Evolutionary conservation across 2,888 invertebrate genomes (phyloP), one percentile per base, ranked within the genome.

Genomic region (Polyommatus icarus): DNA sequence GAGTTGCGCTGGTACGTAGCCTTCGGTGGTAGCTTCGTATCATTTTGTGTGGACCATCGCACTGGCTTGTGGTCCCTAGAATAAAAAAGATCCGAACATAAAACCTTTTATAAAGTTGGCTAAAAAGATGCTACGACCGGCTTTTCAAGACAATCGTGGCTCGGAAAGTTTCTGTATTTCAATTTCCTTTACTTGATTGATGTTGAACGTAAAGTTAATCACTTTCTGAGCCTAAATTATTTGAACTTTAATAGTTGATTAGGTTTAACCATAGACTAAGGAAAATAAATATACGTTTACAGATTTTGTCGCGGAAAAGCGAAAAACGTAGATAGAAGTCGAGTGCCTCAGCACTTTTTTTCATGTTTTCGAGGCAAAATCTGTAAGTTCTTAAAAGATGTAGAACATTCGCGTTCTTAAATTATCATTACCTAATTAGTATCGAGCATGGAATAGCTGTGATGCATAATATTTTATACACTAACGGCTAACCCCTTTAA

Each of bases 41-140:
- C 84, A 10, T 90, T 80, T 80, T 90, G 88, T 0, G 80, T 78
- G 1, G 87, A 84, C 90, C 91, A 92, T 3, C 93, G 89, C 0
- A 89, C 85, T 8, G 79, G 80, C 78, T 88, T 89, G 8, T 85
- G 78, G 3, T 82, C 80, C 54, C 81, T 83, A 54, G 29, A 79
- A 54, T 10, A 61, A 61, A 50, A 50, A 10, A 54, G 18, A 54
- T 4, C 50, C 50, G 15, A 50, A 50, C 15, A 50, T 50, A 50
- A 15, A 18, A 54, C 18, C 54, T 54, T 54, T 54, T 54, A 5
- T 4, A 54, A 54, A 18, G 54, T 54, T 18, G 18, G 54, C 15
- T 18, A 18, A 54, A 54, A 12, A 46, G 1, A 8, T 40, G 36
- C 50, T 3, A 50, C 2, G 15, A 5, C 50, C 15, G 15, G 4